Evolutionary conservation across 1,140 invertebrate species (phyloP).

Genomic region (Meloidogyne floridensis): DNA sequence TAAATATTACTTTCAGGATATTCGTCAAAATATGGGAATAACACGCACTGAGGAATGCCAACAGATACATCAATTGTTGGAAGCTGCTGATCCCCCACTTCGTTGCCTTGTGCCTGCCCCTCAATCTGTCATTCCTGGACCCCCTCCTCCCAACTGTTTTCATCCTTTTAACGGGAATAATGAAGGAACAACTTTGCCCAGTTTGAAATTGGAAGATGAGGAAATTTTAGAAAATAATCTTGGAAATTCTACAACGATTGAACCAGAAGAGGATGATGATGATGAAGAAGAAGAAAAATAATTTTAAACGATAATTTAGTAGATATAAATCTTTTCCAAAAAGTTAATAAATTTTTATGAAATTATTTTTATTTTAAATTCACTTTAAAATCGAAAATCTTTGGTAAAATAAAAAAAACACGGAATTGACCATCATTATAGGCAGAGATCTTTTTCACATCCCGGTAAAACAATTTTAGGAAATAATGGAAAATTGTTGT

Average conservation of each 20-base stretch:
- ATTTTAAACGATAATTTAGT: not conserved
- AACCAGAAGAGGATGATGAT: not conserved
- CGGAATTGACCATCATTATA: conserved; percentile 19
- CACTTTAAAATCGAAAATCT: no score
- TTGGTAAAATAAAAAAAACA: no score
- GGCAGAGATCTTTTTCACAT: conserved; percentile 34
- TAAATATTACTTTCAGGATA: not conserved
- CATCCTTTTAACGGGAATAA: not conserved
- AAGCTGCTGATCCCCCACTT: not conserved
- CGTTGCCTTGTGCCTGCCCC: not conserved
- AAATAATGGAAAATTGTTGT: no score
- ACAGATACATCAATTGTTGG: not conserved
- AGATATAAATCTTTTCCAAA: not conserved
- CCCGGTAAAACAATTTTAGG: conserved; percentile 14
- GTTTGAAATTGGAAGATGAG: conserved; percentile 5
- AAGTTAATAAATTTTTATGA: no score
- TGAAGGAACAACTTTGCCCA: not conserved
- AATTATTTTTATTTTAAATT: no score
- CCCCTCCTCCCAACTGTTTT: not conserved
- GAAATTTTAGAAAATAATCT: not conserved
- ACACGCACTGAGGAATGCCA: not conserved
- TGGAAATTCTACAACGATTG: not conserved
- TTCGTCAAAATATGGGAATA: not conserved
- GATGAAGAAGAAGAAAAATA: not conserved
- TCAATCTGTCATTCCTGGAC: not conserved